These are phyloP conservation scores for Labeo calbasu DNA, from an alignment of 2,797 vertebrate genomes.

Conservation along the genomic window DNA sequence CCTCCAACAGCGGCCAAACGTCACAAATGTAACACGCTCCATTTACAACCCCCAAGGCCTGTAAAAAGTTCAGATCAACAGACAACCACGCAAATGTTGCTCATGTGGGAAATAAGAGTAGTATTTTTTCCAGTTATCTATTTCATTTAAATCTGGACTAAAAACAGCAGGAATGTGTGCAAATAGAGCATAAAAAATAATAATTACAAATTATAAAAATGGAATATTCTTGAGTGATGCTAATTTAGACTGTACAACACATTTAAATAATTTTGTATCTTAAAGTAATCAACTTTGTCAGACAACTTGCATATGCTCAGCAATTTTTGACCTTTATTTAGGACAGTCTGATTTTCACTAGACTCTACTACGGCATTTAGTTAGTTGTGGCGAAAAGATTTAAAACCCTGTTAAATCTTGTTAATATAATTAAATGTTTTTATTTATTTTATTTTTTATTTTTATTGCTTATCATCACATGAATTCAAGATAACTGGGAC, in stretches of 20 bases:
- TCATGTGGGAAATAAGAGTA: slow-evolving; percentile 8
- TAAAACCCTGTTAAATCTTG: background rate
- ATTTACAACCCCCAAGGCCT: slow-evolving; percentile 44
- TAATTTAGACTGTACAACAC: background rate
- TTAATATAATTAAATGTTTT: background rate
- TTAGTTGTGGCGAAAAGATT: background rate
- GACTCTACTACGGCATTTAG: background rate
- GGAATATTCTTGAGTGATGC: background rate
- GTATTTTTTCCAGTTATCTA: background rate
- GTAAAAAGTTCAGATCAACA: slow-evolving; percentile 35
- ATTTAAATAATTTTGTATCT: background rate
- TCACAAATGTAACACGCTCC: slow-evolving; percentile 47
- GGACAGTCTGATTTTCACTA: background rate
- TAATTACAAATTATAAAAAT: background rate
- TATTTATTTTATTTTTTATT: too few relatives aligned
- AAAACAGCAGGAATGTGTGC: background rate
- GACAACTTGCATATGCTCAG: background rate
- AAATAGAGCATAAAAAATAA: background rate
- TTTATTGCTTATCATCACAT: background rate
- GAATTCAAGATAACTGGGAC: background rate
- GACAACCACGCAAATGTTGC: slow-evolving; percentile 29
- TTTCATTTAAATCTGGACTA: slow-evolving; percentile 11
- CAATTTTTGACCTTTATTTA: background rate
- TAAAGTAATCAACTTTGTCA: too few relatives aligned
- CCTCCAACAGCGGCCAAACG: slow-evolving; percentile 48